These are phyloP conservation scores for Trididemnum nubilum DNA, from an alignment of 23 tunicate genomes.

Conservation along the genomic window DNA sequence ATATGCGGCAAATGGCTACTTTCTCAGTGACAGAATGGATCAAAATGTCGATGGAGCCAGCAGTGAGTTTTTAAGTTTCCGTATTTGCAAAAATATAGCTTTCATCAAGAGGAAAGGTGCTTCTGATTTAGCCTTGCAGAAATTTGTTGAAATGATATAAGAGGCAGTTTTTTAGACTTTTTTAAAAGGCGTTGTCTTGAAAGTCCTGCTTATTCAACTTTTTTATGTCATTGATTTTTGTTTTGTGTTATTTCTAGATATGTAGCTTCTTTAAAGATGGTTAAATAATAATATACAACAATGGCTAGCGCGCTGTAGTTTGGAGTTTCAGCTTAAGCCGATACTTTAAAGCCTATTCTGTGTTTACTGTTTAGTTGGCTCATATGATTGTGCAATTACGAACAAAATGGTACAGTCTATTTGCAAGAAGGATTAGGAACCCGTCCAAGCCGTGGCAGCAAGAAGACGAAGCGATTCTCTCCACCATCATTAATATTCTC, in stretches of 20 bases:
- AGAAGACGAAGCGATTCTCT: constrained; percentile 83
- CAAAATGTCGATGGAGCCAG: constrained; percentile 73
- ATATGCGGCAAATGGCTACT: constrained; percentile 38
- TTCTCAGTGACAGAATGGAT: constrained; percentile 76
- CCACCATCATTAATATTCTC: constrained; percentile 78
- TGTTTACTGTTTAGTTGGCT: constrained; percentile 47
- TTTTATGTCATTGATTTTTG: no score
- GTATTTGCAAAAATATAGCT: not conserved
- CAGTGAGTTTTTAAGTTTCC: constrained; percentile 35
- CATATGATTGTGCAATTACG: constrained; percentile 64
- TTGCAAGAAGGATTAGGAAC: constrained; percentile 63
- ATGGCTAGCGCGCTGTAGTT: no score
- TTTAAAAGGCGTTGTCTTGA: no score
- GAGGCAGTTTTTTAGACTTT: no score
- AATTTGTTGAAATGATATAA: not conserved
- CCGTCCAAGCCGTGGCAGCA: constrained; percentile 84
- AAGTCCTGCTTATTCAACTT: no score
- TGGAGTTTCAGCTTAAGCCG: no score
- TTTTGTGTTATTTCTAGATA: no score
- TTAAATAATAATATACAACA: no score
- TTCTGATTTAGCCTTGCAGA: not conserved
- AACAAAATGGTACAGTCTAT: constrained; percentile 89
- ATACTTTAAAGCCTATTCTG: no score
- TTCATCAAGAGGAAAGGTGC: not conserved
- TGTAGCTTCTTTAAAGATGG: no score